Conservation (phyloP, 2,113 vertebrate species). For the Mustela nigripes region DNA sequence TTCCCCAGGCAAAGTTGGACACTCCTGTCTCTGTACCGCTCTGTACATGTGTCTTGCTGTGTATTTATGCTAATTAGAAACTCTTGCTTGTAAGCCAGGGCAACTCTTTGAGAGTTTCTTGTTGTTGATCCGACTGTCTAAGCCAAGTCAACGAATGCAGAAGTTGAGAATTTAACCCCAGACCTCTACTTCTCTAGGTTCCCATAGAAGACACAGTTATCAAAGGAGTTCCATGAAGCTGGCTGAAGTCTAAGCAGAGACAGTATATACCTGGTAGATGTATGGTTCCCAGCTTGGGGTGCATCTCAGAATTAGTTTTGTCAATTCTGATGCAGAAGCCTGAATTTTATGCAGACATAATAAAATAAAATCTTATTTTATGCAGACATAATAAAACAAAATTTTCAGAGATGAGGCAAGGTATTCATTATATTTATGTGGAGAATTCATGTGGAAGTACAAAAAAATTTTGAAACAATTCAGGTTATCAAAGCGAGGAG, state of each 20-base stretch:
- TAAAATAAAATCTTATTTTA: neutral
- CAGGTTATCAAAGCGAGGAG: neutral
- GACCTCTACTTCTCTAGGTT: neutral
- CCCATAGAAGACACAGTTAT: neutral
- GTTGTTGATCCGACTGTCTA: neutral
- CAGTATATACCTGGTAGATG: neutral
- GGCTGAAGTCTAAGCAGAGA: neutral
- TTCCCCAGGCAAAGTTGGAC: neutral
- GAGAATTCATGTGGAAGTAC: neutral
- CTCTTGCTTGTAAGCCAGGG: neutral
- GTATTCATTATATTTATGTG: neutral
- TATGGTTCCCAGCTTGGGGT: neutral
- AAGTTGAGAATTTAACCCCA: constrained; percentile 19
- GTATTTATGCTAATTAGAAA: neutral
- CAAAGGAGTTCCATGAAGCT: constrained; percentile 30
- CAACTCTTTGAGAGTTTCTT: constrained; percentile 36
- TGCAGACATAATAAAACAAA: neutral
- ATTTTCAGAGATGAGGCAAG: neutral
- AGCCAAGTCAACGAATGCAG: neutral
- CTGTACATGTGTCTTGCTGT: constrained; percentile 14
- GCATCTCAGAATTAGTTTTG: neutral
- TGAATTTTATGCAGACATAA: neutral
- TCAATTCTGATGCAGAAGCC: neutral
- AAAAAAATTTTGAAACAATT: neutral
- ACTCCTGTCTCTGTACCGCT: neutral